A percentile compares a stretch with the other conserved stretches of the same genome.
phyloP scores from a whole-genome alignment of 2,113 vertebrate genomes.

The Rana temporaria region DNA sequence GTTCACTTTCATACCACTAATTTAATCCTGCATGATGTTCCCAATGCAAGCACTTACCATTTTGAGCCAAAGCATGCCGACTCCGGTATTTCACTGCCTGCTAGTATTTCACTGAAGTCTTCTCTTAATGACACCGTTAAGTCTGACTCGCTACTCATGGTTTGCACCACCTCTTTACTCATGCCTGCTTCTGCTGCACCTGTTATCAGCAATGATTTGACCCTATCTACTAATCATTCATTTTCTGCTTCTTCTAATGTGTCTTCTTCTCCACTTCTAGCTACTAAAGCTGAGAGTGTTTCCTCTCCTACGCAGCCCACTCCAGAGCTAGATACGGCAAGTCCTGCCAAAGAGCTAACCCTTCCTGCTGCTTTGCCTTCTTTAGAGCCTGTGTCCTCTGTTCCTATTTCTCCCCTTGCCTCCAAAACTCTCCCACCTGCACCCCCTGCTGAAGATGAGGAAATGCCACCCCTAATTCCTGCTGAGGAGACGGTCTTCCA shows the following conservation, averaged over 20 bases:
- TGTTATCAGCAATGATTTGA: conserved; percentile 1
- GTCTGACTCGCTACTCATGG: neutral
- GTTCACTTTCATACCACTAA: neutral
- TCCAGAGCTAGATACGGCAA: conserved; percentile 32
- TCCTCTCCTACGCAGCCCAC: neutral
- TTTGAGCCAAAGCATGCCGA: conserved; percentile 1
- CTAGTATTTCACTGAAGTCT: neutral
- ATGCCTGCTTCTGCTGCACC: conserved; percentile 12
- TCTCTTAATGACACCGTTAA: neutral
- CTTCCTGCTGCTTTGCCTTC: conserved; percentile 52
- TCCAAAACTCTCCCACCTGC: conserved; percentile 55
- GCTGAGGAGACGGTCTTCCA: conserved; percentile 66
- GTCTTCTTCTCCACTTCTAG: conserved; percentile 47
- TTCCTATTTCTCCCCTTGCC: conserved; percentile 55
- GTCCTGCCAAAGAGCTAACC: conserved; percentile 60
- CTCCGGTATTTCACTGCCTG: neutral
- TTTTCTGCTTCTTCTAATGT: conserved; percentile 16
- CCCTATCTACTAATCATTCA: conserved; percentile 2
- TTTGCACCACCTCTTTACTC: conserved; percentile 18
- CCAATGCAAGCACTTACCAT: neutral
- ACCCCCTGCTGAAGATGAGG: conserved; percentile 77
- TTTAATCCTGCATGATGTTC: neutral
- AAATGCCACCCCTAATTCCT: conserved; percentile 89
- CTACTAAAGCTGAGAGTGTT: conserved; percentile 43
- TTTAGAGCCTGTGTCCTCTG: conserved; percentile 13